Base-by-base conservation (phyloP, 2,888 invertebrate species). In the Erebia aethiops region DNA sequence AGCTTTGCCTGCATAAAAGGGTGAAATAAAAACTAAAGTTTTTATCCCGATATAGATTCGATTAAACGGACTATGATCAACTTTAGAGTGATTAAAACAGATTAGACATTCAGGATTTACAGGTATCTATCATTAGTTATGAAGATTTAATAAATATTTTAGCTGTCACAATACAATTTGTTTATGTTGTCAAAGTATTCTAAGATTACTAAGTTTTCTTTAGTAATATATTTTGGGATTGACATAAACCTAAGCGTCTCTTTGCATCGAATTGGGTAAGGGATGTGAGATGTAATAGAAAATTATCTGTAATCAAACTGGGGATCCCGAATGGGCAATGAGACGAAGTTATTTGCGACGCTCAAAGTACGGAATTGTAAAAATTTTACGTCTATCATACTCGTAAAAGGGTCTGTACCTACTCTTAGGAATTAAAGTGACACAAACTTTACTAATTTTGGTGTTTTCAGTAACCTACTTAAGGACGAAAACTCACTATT, bases 371-470 rank as follows among this genome's bases (percentile, higher is more conserved):
- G 72, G 78, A 77, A 76, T 77, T 77, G 78, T 83, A 84, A 84
- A 85, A 82, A 77, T 77, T 85, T 84, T 85, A 86, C 77, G 78
- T 70, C 73, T 60, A 51, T 76, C 54, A 54, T 18, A 51, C 51
- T n/a, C 76, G 79, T 84, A 84, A 85, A 85, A 63, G 79, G 79
- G 80, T 81, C 72, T 72, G 71, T 74, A 71, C 35, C 26, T 35
- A 7, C 71, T 57, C 76, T 80, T 78, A 79, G 81, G 79, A 43
- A 49, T 61, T 66, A 18, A 67, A 16, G 14, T 52, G 41, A 14
- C 61, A 51, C 16, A 41, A 21, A 14, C 8, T 51, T 14, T 52
- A 52, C 1, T 43, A 7, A 51, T 16, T 3, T n/a, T 51, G 14
- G 51, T 51, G 13, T 14, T 51, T 51, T 5, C 51, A 16, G 2